Percentiles rank a stretch among this genome's conserved stretches.
These are phyloP conservation scores for Cassiopea xamachana DNA, from an alignment of 30 jellyfish, hydroid and myxozoan species.

Conservation along the genomic window DNA sequence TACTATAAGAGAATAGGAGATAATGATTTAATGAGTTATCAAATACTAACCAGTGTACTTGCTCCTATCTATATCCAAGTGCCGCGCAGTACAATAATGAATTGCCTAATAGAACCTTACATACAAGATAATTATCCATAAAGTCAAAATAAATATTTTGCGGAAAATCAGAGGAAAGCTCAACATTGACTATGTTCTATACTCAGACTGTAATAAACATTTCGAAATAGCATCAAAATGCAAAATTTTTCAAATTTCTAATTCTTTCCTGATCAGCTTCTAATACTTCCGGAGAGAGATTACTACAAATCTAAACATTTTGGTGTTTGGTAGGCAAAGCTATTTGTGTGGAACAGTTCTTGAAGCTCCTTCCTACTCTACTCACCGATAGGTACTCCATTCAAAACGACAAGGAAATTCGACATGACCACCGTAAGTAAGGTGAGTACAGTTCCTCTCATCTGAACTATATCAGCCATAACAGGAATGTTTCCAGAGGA, in stretches of 20 bases:
- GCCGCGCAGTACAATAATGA: no score
- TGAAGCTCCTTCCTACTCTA: neutral
- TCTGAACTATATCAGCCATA: no score
- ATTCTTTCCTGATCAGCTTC: conserved; percentile 34
- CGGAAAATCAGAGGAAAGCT: conserved; percentile 8
- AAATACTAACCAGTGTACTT: no score
- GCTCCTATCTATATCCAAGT: no score
- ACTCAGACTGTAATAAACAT: conserved; percentile 12
- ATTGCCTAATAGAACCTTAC: no score
- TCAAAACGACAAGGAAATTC: neutral
- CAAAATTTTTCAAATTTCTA: conserved; percentile 1
- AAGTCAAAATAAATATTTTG: neutral
- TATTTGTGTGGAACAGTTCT: neutral
- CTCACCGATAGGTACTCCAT: neutral
- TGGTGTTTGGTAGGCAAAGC: neutral
- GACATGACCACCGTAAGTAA: neutral
- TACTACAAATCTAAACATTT: neutral
- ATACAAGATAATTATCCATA: neutral
- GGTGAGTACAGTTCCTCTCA: neutral
- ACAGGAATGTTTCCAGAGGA: no score
- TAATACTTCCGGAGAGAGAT: conserved; percentile 13
- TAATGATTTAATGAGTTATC: no score
- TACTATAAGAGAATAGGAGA: no score
- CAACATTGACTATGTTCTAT: neutral
- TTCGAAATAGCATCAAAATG: conserved; percentile 9